Evolutionary conservation across 2,888 invertebrate genomes (phyloP).

Genomic region (Drosophila algonquin): DNA sequence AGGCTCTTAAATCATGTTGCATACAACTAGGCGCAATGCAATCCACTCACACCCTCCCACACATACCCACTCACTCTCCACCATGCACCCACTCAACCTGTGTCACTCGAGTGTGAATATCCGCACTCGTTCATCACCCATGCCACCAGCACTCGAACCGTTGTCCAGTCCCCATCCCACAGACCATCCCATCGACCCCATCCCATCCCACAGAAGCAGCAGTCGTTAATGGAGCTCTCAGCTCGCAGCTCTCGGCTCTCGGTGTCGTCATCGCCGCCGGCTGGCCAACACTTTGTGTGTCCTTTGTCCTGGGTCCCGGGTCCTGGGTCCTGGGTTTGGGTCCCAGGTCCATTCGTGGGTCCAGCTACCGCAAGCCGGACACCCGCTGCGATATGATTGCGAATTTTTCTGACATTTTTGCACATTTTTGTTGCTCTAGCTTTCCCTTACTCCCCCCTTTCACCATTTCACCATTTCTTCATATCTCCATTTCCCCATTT

Average conservation of each 20-base stretch:
- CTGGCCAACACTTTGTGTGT: conserved; percentile 72
- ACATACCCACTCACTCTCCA: conserved; percentile 20
- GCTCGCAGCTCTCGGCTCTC: conserved; percentile 35
- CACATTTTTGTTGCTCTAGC: conserved; percentile 55
- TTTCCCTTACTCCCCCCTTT: conserved; percentile 5
- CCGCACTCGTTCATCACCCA: conserved; percentile 69
- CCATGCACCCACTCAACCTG: conserved; percentile 32
- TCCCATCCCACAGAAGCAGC: conserved; percentile 14
- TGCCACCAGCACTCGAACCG: conserved; percentile 16
- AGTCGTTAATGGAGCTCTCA: conserved; percentile 68
- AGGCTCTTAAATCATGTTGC: conserved; percentile 76
- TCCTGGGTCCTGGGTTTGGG: conserved; percentile 7
- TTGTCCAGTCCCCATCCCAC: conserved; percentile 4
- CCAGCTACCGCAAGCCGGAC: conserved; percentile 51
- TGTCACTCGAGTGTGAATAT: conserved; percentile 75
- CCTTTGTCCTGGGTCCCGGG: conserved; percentile 33
- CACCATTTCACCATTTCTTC: not conserved
- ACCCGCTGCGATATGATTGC: conserved; percentile 78
- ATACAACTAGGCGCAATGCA: conserved; percentile 74
- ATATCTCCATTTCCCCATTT: not conserved
- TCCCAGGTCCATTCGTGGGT: conserved; percentile 9
- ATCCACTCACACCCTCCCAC: conserved; percentile 32
- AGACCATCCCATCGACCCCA: conserved; percentile 31
- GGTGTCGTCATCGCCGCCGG: conserved; percentile 71
- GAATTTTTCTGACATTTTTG: conserved; percentile 81